These are phyloP conservation scores for Tenualosa thibaudeaui DNA, from an alignment of 2,797 vertebrate genomes.

Conservation along the genomic window DNA sequence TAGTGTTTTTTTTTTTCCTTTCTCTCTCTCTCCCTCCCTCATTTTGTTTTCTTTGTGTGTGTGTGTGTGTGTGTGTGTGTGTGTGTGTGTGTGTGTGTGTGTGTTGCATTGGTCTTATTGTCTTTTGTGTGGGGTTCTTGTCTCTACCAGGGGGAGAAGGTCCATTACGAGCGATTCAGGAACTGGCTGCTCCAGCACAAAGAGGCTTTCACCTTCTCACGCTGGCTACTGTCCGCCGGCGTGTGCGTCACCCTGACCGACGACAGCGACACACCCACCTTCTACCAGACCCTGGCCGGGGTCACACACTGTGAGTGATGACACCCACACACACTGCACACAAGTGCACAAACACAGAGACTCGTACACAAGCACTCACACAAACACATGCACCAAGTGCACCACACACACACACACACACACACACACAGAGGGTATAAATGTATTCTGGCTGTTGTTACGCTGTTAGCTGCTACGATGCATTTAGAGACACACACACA, in stretches of 20 bases:
- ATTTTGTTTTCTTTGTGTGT: too few relatives aligned
- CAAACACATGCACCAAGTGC: background rate
- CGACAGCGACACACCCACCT: slow-evolving; percentile 97
- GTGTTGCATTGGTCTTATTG: background rate
- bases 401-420: background rate
- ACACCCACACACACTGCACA: background rate
- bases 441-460: background rate
- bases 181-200: slow-evolving; percentile 95
- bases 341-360: background rate
- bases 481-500: background rate
- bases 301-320: slow-evolving; percentile 94
- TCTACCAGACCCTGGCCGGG: slow-evolving; percentile 97
- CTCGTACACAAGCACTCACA: background rate
- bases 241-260: slow-evolving; percentile 97
- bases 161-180: slow-evolving; percentile 97
- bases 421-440: background rate
- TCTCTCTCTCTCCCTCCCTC: too few relatives aligned
- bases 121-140: slow-evolving; percentile 3
- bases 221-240: slow-evolving; percentile 94
- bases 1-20: background rate
- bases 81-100: too few relatives aligned
- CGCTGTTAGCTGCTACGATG: background rate
- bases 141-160: slow-evolving; percentile 86
- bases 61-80: too few relatives aligned
- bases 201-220: slow-evolving; percentile 94